Percentiles rank a stretch among this genome's conserved stretches.
Conservation (phyloP, 2,113 vertebrate species). For the Pteropus alecto region DNA sequence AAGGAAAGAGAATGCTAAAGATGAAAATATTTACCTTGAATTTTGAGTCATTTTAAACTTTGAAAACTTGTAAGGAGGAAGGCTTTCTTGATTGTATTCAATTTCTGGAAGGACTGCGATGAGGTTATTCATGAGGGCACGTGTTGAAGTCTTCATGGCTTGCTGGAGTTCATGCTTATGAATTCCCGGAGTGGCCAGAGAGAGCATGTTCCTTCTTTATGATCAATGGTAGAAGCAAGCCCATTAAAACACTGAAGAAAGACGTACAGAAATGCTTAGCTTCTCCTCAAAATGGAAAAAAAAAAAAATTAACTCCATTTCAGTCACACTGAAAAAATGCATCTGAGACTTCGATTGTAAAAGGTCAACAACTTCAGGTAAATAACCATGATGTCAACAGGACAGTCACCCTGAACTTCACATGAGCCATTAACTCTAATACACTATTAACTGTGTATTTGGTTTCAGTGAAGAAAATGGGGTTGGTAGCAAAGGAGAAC, state of each 20-base stretch:
- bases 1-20: conserved; percentile 55
- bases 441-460: neutral
- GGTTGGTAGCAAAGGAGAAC: neutral
- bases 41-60: conserved; percentile 37
- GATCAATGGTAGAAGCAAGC: neutral
- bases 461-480: conserved; percentile 7
- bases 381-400: neutral
- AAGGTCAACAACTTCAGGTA: neutral
- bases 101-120: neutral
- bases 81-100: neutral
- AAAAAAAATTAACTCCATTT: neutral
- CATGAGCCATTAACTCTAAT: neutral
- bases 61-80: conserved; percentile 23
- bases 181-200: neutral
- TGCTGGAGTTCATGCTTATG: neutral
- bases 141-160: neutral
- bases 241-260: neutral
- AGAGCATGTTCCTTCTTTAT: neutral
- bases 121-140: neutral
- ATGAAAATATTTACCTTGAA: conserved; percentile 58
- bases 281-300: neutral
- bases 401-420: neutral
- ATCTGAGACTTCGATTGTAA: neutral
- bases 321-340: neutral
- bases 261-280: neutral